These are phyloP conservation scores for Oikopleura dioica DNA, from an alignment of 23 tunicate genomes.

Conservation along the genomic window DNA sequence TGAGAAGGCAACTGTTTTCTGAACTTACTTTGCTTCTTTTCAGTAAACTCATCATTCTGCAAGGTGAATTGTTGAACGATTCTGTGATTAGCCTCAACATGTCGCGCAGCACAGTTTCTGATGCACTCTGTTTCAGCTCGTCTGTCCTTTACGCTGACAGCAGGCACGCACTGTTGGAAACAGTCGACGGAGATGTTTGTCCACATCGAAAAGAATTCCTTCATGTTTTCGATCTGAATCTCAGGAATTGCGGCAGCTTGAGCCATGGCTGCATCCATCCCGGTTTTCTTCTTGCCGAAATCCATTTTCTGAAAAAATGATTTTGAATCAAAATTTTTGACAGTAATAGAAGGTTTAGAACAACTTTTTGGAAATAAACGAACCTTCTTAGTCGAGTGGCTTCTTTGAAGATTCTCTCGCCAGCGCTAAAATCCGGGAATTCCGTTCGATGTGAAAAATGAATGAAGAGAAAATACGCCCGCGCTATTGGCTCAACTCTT, in stretches of 20 bases:
- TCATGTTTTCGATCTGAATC: not conserved
- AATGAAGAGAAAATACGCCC: no score
- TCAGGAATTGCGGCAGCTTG: constrained; percentile 12
- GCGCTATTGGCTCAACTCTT: no score
- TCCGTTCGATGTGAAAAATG: not conserved
- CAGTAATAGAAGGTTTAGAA: no score
- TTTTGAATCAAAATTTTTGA: no score
- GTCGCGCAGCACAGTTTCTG: not conserved
- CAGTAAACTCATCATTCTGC: not conserved
- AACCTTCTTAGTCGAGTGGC: no score
- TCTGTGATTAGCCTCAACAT: constrained; percentile 5
- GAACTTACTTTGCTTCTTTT: not conserved
- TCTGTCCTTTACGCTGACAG: not conserved
- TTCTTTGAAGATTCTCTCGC: no score
- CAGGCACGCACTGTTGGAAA: not conserved
- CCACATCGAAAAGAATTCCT: not conserved
- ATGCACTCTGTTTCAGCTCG: not conserved
- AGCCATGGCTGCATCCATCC: no score
- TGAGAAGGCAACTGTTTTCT: no score
- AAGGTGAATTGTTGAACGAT: not conserved
- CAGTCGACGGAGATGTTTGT: not conserved
- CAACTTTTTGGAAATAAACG: no score
- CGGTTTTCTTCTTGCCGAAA: no score
- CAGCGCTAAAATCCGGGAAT: not conserved
- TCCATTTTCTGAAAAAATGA: no score